Conservation (phyloP, 2,113 vertebrate genomes). For the Plecturocebus donacophilus region DNA sequence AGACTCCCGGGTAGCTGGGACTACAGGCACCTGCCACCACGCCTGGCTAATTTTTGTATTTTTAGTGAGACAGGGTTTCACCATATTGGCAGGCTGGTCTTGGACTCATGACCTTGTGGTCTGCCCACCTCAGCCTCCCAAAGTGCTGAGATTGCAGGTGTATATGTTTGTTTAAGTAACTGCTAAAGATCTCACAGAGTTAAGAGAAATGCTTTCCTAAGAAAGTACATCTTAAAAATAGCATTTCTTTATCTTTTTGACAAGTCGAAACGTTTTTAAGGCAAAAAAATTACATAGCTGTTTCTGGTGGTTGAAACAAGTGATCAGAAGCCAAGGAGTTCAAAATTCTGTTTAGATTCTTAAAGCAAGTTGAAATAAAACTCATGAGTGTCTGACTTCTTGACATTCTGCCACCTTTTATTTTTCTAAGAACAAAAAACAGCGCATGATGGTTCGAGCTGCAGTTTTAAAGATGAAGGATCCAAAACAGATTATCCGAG, state of each 20-base stretch:
- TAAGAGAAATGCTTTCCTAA: not conserved
- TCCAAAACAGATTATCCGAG: conserved; percentile 98
- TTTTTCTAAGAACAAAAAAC: conserved; percentile 96
- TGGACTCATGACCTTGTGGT: no score
- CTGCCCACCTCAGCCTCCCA: no score
- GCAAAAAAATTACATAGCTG: not conserved
- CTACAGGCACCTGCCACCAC: no score
- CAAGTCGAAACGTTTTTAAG: conserved; percentile 7
- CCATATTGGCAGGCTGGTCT: no score
- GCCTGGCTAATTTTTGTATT: no score
- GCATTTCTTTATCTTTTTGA: not conserved
- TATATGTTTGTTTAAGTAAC: not conserved
- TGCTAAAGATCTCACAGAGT: not conserved
- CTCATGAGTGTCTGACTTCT: not conserved
- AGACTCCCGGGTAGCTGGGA: no score
- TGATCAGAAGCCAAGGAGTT: conserved; percentile 31
- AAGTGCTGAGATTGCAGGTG: not conserved
- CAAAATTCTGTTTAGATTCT: not conserved
- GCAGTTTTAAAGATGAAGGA: conserved; percentile 99
- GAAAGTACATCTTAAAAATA: not conserved
- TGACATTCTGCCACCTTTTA: not conserved
- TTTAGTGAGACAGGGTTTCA: no score
- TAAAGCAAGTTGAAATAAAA: conserved; percentile 44
- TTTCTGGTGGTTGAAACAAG: conserved; percentile 27
- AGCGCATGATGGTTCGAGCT: conserved; percentile 99